phyloP scores from a whole-genome alignment of 1,140 invertebrate species.

The Aphidius gifuensis region DNA sequence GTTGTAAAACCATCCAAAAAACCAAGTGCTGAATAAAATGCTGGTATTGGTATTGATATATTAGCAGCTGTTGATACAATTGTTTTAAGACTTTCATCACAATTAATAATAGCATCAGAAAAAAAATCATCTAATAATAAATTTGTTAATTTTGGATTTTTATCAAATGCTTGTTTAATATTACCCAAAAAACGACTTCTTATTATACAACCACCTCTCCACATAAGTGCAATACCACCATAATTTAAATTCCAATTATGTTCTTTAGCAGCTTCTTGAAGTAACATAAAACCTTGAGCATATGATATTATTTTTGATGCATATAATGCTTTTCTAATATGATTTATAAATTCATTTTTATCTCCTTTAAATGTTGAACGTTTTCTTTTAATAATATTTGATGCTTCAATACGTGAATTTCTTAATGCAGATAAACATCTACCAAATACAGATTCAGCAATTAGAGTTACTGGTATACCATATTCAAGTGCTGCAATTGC shows the following conservation, averaged over 20 bases:
- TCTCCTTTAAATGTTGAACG: slow-evolving; percentile 68
- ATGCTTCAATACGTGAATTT: slow-evolving; percentile 68
- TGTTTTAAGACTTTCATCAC: slow-evolving; percentile 72
- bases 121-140: slow-evolving; percentile 96
- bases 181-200: slow-evolving; percentile 93
- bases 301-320: slow-evolving; percentile 99
- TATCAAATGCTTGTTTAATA: slow-evolving; percentile 94
- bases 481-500: slow-evolving; percentile 94
- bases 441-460: slow-evolving; percentile 97
- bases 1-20: slow-evolving; percentile 96
- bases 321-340: slow-evolving; percentile 81
- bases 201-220: slow-evolving; percentile 99
- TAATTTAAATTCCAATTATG: slow-evolving; percentile 96
- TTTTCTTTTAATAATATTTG: slow-evolving; percentile 71
- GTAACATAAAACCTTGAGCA: slow-evolving; percentile 98
- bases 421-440: slow-evolving; percentile 90
- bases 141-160: slow-evolving; percentile 85
- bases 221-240: slow-evolving; percentile 98
- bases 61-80: slow-evolving; percentile 65
- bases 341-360: slow-evolving; percentile 76
- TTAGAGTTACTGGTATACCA: slow-evolving; percentile 95
- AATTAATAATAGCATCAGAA: slow-evolving; percentile 74
- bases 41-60: slow-evolving; percentile 88
- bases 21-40: slow-evolving; percentile 86
- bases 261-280: slow-evolving; percentile 88